A percentile compares a stretch with the other conserved stretches of the same genome.
Conservation (phyloP, 2,888 invertebrate genomes). For the Megaustenia siamemsis region DNA sequence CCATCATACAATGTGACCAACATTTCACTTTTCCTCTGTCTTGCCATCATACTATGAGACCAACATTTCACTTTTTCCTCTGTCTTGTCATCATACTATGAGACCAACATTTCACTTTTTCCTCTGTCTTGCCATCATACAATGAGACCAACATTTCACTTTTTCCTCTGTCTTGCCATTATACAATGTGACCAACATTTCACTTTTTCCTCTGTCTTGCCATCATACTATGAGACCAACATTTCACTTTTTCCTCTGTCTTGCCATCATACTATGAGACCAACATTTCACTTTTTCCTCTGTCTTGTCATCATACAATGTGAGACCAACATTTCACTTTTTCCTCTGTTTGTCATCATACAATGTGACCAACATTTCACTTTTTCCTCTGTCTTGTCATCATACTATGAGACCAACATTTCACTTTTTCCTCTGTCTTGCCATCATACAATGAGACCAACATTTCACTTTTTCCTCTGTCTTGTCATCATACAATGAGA, state of each 20-base stretch:
- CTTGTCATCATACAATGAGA: neutral
- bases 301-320: too few species aligned
- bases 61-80: too few species aligned
- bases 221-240: neutral
- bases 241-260: neutral
- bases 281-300: neutral
- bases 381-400: neutral
- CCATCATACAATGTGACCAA: too few species aligned
- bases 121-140: neutral
- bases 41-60: too few species aligned
- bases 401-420: neutral
- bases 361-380: neutral
- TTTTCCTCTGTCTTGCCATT: slow-evolving; percentile 67
- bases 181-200: slow-evolving; percentile 59
- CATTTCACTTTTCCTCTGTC: neutral
- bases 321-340: too few species aligned
- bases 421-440: neutral
- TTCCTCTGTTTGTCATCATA: too few species aligned
- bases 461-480: neutral
- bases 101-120: neutral
- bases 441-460: slow-evolving; percentile 74
- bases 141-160: neutral
- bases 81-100: too few species aligned
- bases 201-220: neutral
- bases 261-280: too few species aligned